Percentiles rank a stretch among this genome's conserved stretches.
Conservation (phyloP, 1,140 invertebrate genomes). For the Vollenhovia emeryi region DNA sequence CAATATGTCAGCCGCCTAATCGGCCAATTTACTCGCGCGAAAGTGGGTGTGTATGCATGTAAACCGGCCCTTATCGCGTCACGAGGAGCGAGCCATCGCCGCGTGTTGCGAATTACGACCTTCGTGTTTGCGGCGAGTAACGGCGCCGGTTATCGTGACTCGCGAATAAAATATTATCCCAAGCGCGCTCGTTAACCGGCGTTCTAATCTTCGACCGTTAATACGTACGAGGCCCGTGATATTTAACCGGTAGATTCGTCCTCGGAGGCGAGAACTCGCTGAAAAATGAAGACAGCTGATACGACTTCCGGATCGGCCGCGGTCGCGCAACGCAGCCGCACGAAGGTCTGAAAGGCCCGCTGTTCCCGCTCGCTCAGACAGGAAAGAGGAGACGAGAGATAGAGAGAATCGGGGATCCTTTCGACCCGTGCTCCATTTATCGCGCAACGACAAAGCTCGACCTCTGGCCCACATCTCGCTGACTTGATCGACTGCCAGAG, state of each 20-base stretch:
- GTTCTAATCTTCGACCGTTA: constrained; percentile 28
- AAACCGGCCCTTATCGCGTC: constrained; percentile 32
- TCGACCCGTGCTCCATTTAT: constrained; percentile 4
- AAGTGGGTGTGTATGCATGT: constrained; percentile 13
- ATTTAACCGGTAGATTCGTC: constrained; percentile 6
- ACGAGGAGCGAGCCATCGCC: constrained; percentile 29
- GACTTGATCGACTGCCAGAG: constrained; percentile 33
- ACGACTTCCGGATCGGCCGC: constrained; percentile 13
- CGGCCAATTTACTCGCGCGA: constrained; percentile 23
- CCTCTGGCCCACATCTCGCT: constrained; percentile 66
- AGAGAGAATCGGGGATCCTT: neutral
- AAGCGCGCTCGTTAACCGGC: constrained; percentile 15
- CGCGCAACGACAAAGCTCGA: constrained; percentile 13
- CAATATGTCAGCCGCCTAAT: constrained; percentile 23
- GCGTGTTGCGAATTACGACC: constrained; percentile 33
- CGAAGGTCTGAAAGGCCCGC: neutral
- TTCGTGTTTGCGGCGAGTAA: constrained; percentile 38
- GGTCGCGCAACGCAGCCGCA: neutral
- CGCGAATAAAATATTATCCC: constrained; percentile 41
- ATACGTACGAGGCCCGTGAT: neutral
- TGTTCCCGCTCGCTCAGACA: neutral
- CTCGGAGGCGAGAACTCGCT: neutral
- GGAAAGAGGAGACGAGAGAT: neutral
- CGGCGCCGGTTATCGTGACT: constrained; percentile 36
- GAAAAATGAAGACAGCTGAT: constrained; percentile 1